phyloP scores from a whole-genome alignment of 2,113 vertebrate species.

The Scalopus aquaticus region DNA sequence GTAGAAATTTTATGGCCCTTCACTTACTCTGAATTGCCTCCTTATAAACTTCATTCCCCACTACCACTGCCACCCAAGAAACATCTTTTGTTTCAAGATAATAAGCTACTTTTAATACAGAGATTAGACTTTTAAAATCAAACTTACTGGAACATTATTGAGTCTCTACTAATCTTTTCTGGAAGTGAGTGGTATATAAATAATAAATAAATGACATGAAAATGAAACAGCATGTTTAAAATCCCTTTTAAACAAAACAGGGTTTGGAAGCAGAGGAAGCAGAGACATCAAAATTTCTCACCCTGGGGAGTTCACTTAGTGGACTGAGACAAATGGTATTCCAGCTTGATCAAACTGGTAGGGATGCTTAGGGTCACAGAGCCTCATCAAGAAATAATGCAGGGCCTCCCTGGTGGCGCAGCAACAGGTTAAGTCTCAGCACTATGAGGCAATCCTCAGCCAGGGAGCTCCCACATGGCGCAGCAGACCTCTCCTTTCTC shows the following conservation, averaged over 20 bases:
- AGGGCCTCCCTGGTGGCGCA: background rate
- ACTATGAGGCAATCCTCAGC: too few species aligned
- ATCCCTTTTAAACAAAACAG: constrained; percentile 35
- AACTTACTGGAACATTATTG: constrained; percentile 32
- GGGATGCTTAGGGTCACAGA: background rate
- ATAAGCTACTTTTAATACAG: constrained; percentile 11
- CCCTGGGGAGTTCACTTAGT: background rate
- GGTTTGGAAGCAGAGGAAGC: constrained; percentile 19
- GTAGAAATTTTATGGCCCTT: background rate
- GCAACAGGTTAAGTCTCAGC: too few species aligned
- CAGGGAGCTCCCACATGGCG: too few species aligned
- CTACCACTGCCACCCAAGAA: background rate
- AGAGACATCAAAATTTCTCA: constrained; percentile 9
- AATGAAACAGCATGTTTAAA: constrained; percentile 46
- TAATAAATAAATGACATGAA: constrained; percentile 54
- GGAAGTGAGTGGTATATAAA: constrained; percentile 12
- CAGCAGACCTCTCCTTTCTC: too few species aligned
- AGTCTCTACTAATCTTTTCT: constrained; percentile 50
- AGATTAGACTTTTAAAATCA: constrained; percentile 33
- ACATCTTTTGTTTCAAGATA: background rate
- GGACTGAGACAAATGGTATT: background rate
- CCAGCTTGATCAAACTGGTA: background rate
- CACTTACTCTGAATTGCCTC: background rate
- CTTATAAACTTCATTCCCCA: background rate
- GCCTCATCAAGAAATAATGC: background rate